Conservation (phyloP, 1,140 invertebrate species). For the Ridgeia piscesae region DNA sequence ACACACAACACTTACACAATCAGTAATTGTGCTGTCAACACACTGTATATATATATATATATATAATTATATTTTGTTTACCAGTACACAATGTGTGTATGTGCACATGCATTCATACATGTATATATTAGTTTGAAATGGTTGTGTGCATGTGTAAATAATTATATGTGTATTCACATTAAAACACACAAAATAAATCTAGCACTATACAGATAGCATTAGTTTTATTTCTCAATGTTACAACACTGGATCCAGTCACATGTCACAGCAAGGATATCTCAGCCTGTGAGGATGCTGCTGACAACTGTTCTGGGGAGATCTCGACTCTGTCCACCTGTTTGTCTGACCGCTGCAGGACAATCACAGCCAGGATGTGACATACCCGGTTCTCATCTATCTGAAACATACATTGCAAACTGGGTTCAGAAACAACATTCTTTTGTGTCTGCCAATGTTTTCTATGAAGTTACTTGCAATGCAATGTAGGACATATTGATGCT, state of each 20-base stretch:
- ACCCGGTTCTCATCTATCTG: slow-evolving; percentile 63
- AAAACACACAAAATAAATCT: too few relatives aligned
- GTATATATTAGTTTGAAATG: not conserved
- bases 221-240: not conserved
- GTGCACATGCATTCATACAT: too few relatives aligned
- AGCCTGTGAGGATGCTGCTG: slow-evolving; percentile 57
- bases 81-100: too few relatives aligned
- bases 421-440: not conserved
- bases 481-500: too few relatives aligned
- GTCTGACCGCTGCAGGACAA: slow-evolving; percentile 76
- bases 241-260: not conserved
- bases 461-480: too few relatives aligned
- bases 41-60: too few relatives aligned
- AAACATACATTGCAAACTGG: slow-evolving; percentile 58
- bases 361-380: slow-evolving; percentile 73
- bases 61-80: too few relatives aligned
- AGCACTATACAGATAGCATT: not conserved
- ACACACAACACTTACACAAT: too few relatives aligned
- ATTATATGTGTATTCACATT: not conserved
- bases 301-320: slow-evolving; percentile 80
- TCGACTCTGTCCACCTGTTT: slow-evolving; percentile 85
- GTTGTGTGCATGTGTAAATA: not conserved
- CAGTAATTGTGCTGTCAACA: too few relatives aligned
- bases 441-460: too few relatives aligned
- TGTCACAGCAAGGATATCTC: slow-evolving; percentile 45